phyloP scores from a whole-genome alignment of 2,113 vertebrate species.

The Salvelinus sp. region DNA sequence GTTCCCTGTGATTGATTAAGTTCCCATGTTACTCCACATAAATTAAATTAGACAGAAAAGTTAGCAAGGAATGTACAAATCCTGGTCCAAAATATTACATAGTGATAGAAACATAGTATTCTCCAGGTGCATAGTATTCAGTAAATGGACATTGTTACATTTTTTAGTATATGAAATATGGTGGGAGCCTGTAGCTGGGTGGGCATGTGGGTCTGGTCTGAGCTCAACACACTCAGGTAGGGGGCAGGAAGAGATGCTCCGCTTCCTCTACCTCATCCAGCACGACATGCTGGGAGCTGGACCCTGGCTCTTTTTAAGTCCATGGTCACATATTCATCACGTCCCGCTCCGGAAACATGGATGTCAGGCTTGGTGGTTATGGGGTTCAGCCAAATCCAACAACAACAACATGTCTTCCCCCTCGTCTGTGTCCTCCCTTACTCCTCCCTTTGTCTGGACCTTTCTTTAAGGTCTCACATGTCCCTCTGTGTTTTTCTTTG shows the following conservation, averaged over 20 bases:
- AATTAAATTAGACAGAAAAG: background rate
- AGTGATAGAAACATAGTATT: background rate
- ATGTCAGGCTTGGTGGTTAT: background rate
- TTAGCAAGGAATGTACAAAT: background rate
- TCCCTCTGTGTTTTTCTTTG: background rate
- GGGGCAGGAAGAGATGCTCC: background rate
- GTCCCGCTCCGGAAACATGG: background rate
- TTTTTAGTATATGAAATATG: background rate
- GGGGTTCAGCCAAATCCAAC: background rate
- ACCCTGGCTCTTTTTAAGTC: constrained; percentile 2
- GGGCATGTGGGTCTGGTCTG: background rate
- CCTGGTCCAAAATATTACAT: background rate
- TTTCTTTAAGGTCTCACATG: background rate
- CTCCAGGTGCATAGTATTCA: background rate
- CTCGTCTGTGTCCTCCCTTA: background rate
- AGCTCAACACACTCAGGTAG: background rate
- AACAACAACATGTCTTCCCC: background rate
- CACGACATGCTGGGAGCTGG: background rate
- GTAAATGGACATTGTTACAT: background rate
- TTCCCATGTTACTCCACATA: background rate
- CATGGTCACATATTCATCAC: constrained; percentile 2
- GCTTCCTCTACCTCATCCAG: background rate
- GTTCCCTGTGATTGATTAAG: background rate
- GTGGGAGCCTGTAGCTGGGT: constrained; percentile 3
- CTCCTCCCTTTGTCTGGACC: background rate